A percentile compares a stretch with the other conserved stretches of the same genome.
Evolutionary conservation across 2,113 vertebrate genomes (phyloP).

Genomic region (Numida meleagris): DNA sequence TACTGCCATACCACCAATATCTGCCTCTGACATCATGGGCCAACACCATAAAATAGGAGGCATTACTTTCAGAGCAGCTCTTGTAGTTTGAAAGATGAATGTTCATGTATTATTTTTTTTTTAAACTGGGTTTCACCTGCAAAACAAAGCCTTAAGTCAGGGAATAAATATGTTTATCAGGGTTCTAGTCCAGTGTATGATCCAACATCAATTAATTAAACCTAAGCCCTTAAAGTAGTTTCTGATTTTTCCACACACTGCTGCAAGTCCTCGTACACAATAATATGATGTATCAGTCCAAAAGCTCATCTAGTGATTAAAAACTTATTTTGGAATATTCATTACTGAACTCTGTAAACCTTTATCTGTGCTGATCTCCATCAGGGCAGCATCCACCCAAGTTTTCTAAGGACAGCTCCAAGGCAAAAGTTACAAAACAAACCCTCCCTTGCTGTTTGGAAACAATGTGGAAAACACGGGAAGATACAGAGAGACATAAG

Average conservation of each 20-base stretch:
- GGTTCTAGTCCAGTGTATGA: background rate
- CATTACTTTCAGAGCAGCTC: background rate
- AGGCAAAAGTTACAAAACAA: background rate
- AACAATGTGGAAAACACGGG: rapidly evolving
- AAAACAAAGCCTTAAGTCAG: background rate
- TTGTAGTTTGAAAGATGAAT: background rate
- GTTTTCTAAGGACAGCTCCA: background rate
- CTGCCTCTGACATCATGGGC: background rate
- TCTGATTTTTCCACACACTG: background rate
- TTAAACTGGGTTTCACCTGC: background rate
- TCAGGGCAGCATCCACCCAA: background rate
- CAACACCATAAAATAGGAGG: background rate
- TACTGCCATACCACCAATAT: background rate
- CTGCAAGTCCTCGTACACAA: background rate
- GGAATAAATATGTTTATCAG: background rate
- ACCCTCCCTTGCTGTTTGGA: background rate
- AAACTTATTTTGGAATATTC: background rate
- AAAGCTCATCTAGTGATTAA: background rate
- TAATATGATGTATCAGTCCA: background rate
- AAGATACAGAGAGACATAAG: background rate
- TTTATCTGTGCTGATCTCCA: background rate
- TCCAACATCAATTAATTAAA: background rate
- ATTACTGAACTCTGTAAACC: background rate
- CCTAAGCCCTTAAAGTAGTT: background rate
- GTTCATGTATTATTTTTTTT: background rate